Evolutionary conservation across 2,888 invertebrate genomes (phyloP).

Genomic region (Actias luna): DNA sequence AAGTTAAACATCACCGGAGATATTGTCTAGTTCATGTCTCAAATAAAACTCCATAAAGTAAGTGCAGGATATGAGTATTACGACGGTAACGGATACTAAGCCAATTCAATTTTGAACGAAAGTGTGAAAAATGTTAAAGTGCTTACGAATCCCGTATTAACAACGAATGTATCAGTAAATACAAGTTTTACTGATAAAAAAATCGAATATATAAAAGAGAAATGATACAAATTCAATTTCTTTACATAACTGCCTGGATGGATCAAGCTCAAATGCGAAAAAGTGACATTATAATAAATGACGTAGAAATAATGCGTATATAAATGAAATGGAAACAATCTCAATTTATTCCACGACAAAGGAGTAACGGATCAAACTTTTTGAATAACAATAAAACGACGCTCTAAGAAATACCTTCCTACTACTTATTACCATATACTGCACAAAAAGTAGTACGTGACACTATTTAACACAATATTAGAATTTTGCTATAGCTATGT

Average conservation of each 20-base stretch:
- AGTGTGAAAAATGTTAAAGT: too few relatives aligned
- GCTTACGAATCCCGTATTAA: too few relatives aligned
- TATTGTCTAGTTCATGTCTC: too few relatives aligned
- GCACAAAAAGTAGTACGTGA: neutral
- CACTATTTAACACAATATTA: neutral
- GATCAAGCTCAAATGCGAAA: neutral
- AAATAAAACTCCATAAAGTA: too few relatives aligned
- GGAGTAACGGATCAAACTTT: neutral
- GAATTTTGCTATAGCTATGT: neutral
- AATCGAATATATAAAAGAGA: neutral
- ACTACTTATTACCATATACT: neutral
- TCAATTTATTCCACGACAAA: neutral
- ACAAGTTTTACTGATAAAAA: neutral
- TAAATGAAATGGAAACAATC: neutral
- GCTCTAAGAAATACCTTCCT: neutral
- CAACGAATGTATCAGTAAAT: neutral
- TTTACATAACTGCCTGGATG: neutral
- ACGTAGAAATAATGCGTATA: neutral
- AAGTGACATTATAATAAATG: neutral
- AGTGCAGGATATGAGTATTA: too few relatives aligned
- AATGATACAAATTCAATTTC: neutral
- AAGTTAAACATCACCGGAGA: too few relatives aligned
- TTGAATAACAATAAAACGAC: neutral
- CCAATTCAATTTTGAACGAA: too few relatives aligned
- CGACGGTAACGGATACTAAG: too few relatives aligned